Evolutionary conservation across 2,797 vertebrate species (phyloP).

Genomic region (Artibeus lituratus): DNA sequence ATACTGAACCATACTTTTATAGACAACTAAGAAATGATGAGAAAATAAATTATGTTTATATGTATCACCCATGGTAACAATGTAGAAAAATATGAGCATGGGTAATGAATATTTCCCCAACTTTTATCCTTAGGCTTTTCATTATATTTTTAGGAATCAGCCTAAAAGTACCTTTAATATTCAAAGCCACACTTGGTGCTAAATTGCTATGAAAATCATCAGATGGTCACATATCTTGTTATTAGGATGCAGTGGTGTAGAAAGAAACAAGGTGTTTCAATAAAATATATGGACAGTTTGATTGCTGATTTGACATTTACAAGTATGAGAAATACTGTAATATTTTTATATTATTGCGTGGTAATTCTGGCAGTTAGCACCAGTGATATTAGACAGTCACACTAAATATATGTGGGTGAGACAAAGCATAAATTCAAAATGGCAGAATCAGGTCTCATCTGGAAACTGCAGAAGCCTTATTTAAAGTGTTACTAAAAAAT

Average conservation of each 20-base stretch:
- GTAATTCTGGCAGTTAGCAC: background rate
- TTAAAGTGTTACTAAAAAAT: background rate
- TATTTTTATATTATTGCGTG: slow-evolving; percentile 8
- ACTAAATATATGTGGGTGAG: background rate
- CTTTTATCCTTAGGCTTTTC: background rate
- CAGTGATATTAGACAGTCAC: background rate
- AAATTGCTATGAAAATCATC: background rate
- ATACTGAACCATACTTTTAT: background rate
- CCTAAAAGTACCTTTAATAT: slow-evolving; percentile 13
- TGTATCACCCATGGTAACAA: background rate
- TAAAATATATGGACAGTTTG: slow-evolving; percentile 32
- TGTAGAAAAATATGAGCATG: background rate
- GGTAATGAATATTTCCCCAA: background rate
- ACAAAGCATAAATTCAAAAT: background rate
- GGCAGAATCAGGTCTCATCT: slow-evolving; percentile 9
- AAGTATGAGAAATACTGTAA: background rate
- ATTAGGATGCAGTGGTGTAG: background rate
- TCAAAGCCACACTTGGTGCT: background rate
- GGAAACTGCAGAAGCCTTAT: background rate
- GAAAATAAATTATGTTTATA: background rate
- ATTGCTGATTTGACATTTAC: slow-evolving; percentile 18
- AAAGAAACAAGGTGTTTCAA: slow-evolving; percentile 44
- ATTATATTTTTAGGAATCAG: background rate
- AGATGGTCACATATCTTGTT: background rate
- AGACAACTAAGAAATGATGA: background rate